Conservation (phyloP, 2,113 vertebrate species). For the Eulemur rufifrons region DNA sequence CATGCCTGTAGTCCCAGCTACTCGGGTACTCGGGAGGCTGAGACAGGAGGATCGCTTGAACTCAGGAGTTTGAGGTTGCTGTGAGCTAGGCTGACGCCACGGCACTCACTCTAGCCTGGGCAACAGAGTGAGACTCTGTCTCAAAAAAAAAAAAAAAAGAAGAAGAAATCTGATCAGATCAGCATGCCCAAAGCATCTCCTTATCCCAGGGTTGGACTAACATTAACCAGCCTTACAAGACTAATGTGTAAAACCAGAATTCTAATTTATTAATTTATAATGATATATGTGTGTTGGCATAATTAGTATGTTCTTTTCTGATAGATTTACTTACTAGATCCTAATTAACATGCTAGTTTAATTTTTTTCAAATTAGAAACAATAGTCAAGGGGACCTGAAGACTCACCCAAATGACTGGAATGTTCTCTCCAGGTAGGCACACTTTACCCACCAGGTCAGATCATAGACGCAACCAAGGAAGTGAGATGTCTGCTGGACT, state of each 20-base stretch:
- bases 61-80: too few species aligned
- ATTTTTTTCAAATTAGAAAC: background rate
- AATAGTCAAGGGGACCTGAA: background rate
- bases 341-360: conserved; percentile 11
- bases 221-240: background rate
- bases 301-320: background rate
- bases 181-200: background rate
- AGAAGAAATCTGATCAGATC: background rate
- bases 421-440: background rate
- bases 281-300: background rate
- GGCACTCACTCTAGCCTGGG: too few species aligned
- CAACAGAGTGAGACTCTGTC: too few species aligned
- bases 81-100: too few species aligned
- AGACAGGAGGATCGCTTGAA: too few species aligned
- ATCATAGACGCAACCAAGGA: background rate
- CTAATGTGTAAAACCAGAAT: background rate
- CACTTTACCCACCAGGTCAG: background rate
- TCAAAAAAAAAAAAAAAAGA: too few species aligned
- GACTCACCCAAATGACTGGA: background rate
- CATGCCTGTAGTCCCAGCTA: too few species aligned
- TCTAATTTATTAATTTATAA: background rate
- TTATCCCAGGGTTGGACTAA: background rate
- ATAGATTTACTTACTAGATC: background rate
- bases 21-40: too few species aligned
- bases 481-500: background rate